Conservation (phyloP, 2,113 vertebrate genomes). For the Cebidichthys violaceus region DNA sequence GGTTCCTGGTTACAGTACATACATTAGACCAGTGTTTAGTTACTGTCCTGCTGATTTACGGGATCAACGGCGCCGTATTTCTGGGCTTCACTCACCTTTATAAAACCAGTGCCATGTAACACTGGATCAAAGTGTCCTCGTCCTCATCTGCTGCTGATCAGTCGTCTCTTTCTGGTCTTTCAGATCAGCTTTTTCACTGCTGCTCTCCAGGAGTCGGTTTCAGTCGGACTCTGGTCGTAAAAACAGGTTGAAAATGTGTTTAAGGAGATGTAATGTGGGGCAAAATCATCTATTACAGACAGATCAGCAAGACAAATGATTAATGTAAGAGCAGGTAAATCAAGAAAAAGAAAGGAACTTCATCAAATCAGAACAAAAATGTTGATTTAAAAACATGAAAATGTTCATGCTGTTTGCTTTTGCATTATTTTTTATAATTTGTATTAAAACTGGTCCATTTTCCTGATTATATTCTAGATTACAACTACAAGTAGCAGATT, state of each 20-base stretch:
- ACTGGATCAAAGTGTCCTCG: constrained; percentile 47
- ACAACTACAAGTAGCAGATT: background rate
- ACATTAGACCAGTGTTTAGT: constrained; percentile 41
- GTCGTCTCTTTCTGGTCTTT: constrained; percentile 52
- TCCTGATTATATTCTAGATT: background rate
- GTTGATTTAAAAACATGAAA: background rate
- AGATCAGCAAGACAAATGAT: background rate
- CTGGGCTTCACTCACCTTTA: constrained; percentile 48
- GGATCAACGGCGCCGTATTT: constrained; percentile 66
- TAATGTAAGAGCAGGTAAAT: background rate
- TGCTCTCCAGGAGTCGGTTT: constrained; percentile 33
- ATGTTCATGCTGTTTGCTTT: background rate
- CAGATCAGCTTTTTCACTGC: constrained; percentile 52
- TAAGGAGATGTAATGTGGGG: background rate
- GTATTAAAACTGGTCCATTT: background rate
- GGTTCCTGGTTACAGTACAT: background rate
- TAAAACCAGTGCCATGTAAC: constrained; percentile 57
- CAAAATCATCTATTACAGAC: background rate
- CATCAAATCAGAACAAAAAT: too few relatives aligned
- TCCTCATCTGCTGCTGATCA: constrained; percentile 75
- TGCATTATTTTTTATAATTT: background rate
- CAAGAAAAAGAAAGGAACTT: background rate
- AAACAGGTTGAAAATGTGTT: constrained; percentile 6
- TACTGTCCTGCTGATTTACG: constrained; percentile 68
- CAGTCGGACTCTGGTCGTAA: constrained; percentile 3